Conservation (phyloP, 2,113 vertebrate genomes). For the Corythornis vintsioides region DNA sequence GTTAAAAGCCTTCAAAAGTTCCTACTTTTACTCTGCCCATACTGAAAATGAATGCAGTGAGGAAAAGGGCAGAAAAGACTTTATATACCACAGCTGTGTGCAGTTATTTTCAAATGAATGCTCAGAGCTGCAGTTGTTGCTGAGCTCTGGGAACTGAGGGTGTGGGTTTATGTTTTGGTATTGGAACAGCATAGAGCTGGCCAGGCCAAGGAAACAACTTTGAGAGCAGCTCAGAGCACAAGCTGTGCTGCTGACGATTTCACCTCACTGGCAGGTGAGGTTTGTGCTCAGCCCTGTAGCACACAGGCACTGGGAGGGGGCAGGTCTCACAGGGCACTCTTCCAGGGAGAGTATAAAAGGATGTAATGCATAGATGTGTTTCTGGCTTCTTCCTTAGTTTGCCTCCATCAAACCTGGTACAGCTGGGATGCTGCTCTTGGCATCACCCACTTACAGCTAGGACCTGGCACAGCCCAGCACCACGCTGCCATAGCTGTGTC, state of each 20-base stretch:
- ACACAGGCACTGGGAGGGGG: neutral
- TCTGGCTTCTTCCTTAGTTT: neutral
- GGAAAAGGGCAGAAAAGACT: neutral
- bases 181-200: too few relatives aligned
- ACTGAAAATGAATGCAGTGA: neutral
- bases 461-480: rapidly evolving
- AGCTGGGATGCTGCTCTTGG: neutral
- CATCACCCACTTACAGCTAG: too few relatives aligned
- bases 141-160: neutral
- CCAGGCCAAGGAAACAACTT: neutral
- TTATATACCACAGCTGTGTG: neutral
- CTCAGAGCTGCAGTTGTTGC: neutral
- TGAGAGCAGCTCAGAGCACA: neutral
- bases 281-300: neutral
- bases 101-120: rapidly evolving
- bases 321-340: rapidly evolving
- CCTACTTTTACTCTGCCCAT: neutral
- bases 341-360: too few relatives aligned
- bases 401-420: neutral
- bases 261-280: rapidly evolving
- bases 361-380: rapidly evolving
- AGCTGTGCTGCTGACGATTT: rapidly evolving
- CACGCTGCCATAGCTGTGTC: rapidly evolving
- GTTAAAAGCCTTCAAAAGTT: neutral
- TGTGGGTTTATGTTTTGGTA: too few relatives aligned